Evolutionary conservation across 2,888 invertebrate genomes (phyloP).

Genomic region (Microctonus aethiopoides): DNA sequence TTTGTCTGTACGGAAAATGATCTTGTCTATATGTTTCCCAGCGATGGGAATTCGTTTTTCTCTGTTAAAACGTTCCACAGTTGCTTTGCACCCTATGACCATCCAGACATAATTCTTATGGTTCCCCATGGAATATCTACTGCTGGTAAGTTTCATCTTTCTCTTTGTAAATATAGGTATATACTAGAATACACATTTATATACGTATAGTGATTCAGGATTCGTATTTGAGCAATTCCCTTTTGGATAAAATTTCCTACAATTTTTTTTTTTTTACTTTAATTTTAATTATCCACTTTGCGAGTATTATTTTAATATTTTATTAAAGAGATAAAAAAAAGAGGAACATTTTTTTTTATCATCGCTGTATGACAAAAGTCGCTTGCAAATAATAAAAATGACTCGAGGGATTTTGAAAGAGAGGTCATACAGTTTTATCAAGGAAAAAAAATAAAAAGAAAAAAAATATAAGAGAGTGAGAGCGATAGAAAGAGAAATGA

Average conservation of each 20-base stretch:
- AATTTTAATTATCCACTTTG: slow-evolving; percentile 11
- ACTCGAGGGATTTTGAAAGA: not conserved
- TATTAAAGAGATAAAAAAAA: not conserved
- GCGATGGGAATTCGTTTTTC: slow-evolving; percentile 22
- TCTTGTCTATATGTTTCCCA: not conserved
- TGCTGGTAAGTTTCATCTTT: slow-evolving; percentile 21
- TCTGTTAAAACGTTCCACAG: slow-evolving; percentile 11
- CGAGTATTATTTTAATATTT: slow-evolving; percentile 16
- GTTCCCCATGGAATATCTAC: slow-evolving; percentile 21
- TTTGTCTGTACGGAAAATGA: slow-evolving; percentile 11
- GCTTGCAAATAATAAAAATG: slow-evolving; percentile 8
- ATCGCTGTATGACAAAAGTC: not conserved
- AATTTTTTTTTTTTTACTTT: slow-evolving; percentile 9
- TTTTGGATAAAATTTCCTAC: slow-evolving; percentile 3
- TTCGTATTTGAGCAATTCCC: slow-evolving; percentile 11
- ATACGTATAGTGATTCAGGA: slow-evolving; percentile 9
- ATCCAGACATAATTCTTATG: slow-evolving; percentile 29
- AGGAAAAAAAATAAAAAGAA: not conserved
- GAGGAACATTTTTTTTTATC: not conserved
- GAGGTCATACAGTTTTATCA: slow-evolving; percentile 1
- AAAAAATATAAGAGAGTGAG: not conserved
- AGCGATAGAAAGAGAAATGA: slow-evolving; percentile 2
- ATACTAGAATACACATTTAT: not conserved
- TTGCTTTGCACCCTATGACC: slow-evolving; percentile 21
- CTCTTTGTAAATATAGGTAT: not conserved